These are phyloP conservation scores for Chironomus riparius DNA, from an alignment of 2,888 invertebrate genomes.

Conservation along the genomic window DNA sequence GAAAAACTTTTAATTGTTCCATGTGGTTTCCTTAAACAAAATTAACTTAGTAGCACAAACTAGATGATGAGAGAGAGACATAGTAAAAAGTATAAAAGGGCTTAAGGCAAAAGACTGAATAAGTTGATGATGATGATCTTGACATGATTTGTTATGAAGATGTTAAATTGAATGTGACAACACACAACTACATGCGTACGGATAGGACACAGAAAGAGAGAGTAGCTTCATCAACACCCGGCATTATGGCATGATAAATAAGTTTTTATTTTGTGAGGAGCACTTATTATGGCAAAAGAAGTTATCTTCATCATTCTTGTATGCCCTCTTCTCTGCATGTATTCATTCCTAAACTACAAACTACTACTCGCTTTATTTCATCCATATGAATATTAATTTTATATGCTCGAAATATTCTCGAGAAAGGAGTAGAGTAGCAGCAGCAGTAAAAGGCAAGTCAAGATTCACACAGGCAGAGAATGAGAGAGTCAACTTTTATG, in stretches of 20 bases:
- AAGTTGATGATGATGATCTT: neutral
- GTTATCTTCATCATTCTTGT: neutral
- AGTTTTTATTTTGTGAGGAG: neutral
- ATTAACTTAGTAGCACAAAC: neutral
- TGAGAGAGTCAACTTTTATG: neutral
- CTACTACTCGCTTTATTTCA: neutral
- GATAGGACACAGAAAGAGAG: neutral
- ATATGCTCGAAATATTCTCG: neutral
- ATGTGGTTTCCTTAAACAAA: constrained; percentile 13
- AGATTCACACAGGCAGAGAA: neutral
- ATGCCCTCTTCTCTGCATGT: neutral
- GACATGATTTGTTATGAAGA: neutral
- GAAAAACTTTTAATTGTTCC: constrained; percentile 17
- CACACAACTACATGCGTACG: neutral
- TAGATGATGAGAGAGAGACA: neutral
- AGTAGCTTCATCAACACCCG: neutral
- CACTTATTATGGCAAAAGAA: no score
- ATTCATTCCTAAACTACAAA: neutral
- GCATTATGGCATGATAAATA: neutral
- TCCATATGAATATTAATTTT: constrained; percentile 19
- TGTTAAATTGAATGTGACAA: constrained; percentile 13
- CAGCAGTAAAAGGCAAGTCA: neutral
- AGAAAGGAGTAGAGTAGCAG: neutral
- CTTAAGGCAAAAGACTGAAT: neutral
- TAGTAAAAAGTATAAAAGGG: no score